phyloP scores from a whole-genome alignment of 1,140 invertebrate species.

The Lepidurus apus region DNA sequence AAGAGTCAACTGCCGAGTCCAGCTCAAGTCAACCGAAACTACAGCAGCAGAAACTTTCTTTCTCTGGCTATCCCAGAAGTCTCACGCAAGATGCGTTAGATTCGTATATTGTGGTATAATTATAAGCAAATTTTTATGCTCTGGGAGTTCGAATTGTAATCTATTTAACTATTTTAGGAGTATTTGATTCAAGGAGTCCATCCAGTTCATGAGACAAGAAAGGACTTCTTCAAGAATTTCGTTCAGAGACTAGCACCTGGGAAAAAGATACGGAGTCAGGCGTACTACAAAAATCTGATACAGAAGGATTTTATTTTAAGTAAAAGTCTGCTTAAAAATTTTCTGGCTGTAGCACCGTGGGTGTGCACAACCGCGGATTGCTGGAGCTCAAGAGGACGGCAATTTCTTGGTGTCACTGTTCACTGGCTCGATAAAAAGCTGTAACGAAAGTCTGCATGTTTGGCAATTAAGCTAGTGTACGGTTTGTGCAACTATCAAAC shows the following conservation, averaged over 20 bases:
- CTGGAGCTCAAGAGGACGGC: not conserved
- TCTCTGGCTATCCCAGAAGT: not conserved
- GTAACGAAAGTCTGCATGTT: not conserved
- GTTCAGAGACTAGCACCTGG: not conserved
- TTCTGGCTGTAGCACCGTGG: not conserved
- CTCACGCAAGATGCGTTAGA: conserved; percentile 4
- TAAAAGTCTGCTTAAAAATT: not conserved
- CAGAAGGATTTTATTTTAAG: not conserved
- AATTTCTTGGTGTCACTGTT: conserved; percentile 16
- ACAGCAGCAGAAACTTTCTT: not conserved
- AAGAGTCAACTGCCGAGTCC: not conserved
- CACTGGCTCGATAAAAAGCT: not conserved
- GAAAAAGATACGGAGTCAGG: not conserved
- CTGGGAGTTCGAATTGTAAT: not conserved
- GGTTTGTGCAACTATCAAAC: conserved; percentile 11
- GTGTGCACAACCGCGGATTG: conserved; percentile 25
- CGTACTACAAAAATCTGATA: not conserved
- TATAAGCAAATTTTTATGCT: not conserved
- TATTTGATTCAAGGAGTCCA: not conserved
- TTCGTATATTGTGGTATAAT: not conserved
- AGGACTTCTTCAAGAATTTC: not conserved
- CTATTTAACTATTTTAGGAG: not conserved
- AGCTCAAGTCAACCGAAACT: not conserved
- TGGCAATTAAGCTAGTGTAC: not conserved
- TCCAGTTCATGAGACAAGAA: not conserved